Conservation (phyloP, 2,888 invertebrate species). For the Xestia xanthographa region DNA sequence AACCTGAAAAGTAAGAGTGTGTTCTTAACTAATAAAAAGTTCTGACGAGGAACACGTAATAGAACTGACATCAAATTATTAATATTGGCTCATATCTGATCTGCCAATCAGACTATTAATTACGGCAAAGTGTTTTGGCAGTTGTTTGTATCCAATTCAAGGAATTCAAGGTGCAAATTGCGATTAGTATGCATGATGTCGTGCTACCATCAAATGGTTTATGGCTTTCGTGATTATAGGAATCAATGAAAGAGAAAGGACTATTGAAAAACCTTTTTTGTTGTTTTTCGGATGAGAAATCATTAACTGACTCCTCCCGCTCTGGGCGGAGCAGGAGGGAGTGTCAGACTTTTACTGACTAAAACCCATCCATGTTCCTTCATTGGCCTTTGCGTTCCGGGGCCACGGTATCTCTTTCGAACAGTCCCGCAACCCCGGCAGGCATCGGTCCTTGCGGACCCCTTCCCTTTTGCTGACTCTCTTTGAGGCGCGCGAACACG, state of each 20-base stretch:
- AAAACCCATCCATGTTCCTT: no score
- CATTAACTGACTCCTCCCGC: no score
- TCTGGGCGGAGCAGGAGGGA: no score
- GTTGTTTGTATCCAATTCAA: slow-evolving; percentile 21
- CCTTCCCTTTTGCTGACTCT: no score
- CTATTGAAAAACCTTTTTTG: background rate
- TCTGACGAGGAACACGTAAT: background rate
- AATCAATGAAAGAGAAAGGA: slow-evolving; percentile 9
- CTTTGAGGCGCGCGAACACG: no score
- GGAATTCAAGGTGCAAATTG: slow-evolving; percentile 28
- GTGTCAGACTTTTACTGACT: no score
- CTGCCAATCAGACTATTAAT: slow-evolving; percentile 32
- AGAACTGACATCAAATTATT: slow-evolving; percentile 6
- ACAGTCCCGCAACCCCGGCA: no score
- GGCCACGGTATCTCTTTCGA: no score
- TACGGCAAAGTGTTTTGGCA: slow-evolving; percentile 24
- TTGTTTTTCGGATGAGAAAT: no score
- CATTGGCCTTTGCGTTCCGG: no score
- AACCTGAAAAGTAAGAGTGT: background rate
- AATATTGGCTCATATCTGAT: slow-evolving; percentile 23
- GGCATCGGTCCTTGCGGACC: no score
- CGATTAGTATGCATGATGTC: background rate
- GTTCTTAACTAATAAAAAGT: background rate
- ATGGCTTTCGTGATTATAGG: background rate
- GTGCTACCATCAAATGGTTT: background rate